Conservation (phyloP, 2,113 vertebrate species). For the Pontoporia blainvillei region DNA sequence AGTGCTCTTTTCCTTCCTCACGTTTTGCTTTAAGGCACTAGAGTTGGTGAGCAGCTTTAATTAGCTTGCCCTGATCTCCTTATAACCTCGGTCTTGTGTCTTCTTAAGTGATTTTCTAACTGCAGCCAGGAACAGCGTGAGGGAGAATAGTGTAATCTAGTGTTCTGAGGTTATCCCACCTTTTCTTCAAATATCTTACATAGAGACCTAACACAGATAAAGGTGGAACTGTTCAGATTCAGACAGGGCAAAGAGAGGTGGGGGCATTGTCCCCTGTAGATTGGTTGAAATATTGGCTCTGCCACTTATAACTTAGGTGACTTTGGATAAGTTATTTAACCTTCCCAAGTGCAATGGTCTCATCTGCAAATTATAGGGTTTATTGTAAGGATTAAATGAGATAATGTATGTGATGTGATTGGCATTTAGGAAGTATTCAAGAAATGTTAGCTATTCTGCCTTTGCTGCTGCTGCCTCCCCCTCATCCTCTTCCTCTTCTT, state of each 20-base stretch:
- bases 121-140: not conserved
- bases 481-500: not conserved
- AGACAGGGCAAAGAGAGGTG: not conserved
- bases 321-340: not conserved
- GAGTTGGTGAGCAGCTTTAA: not conserved
- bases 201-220: not conserved
- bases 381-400: not conserved
- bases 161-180: not conserved
- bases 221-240: not conserved
- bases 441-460: not conserved
- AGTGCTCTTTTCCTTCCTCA: not conserved
- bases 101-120: not conserved
- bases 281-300: not conserved
- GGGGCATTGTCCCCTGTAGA: not conserved
- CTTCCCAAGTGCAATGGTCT: not conserved
- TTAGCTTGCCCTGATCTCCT: not conserved
- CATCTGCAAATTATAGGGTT: not conserved
- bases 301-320: not conserved
- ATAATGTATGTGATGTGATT: not conserved
- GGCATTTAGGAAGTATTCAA: not conserved
- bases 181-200: not conserved
- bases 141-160: not conserved
- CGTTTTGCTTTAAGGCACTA: not conserved
- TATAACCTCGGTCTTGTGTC: not conserved
- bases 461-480: not conserved